phyloP scores from a whole-genome alignment of 2,113 vertebrate species.

The Pachypanchax playfairii region DNA sequence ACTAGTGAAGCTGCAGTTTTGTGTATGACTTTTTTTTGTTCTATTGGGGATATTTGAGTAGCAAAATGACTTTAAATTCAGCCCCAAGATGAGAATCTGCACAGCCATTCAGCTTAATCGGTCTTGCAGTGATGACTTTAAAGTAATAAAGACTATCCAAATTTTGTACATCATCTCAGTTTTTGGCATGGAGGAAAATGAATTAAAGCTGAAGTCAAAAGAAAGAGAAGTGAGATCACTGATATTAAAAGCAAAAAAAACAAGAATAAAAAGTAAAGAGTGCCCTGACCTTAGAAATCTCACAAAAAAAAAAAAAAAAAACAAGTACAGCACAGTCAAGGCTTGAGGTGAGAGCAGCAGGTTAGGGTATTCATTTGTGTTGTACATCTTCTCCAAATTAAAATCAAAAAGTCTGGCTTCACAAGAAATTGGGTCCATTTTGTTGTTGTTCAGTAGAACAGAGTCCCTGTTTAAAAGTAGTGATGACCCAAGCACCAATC shows the following conservation, averaged over 20 bases:
- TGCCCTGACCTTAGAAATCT: neutral
- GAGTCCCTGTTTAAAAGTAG: constrained; percentile 50
- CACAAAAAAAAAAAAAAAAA: neutral
- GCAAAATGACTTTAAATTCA: too few relatives aligned
- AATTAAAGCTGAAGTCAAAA: too few relatives aligned
- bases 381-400: constrained; percentile 3
- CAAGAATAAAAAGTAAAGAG: neutral
- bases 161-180: too few relatives aligned
- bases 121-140: too few relatives aligned
- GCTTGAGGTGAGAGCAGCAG: neutral
- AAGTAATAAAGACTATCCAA: too few relatives aligned
- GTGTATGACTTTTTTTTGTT: too few relatives aligned
- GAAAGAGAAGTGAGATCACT: too few relatives aligned
- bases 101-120: too few relatives aligned
- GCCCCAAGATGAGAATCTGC: too few relatives aligned
- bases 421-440: constrained; percentile 60
- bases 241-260: neutral
- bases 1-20: too few relatives aligned
- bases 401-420: constrained; percentile 26
- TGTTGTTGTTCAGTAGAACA: constrained; percentile 51
- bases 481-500: constrained; percentile 64
- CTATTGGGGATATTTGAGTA: too few relatives aligned
- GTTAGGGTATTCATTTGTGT: constrained; percentile 15
- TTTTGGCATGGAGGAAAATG: too few relatives aligned
- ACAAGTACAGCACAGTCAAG: neutral